Percentiles rank a stretch among this genome's conserved stretches.
Conservation (phyloP, 2,113 vertebrate genomes). For the Petromus typicus region DNA sequence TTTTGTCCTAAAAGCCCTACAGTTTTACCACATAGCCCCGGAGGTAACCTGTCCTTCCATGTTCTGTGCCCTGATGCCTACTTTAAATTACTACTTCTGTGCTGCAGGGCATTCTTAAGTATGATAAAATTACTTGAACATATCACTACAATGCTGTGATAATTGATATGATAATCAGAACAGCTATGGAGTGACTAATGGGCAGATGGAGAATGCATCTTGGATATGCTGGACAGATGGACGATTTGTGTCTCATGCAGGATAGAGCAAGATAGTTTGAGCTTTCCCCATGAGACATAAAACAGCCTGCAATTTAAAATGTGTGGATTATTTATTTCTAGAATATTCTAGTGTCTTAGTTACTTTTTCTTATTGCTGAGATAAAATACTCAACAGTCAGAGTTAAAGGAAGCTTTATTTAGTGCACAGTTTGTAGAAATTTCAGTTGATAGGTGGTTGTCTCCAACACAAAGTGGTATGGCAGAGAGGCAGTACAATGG, state of each 20-base stretch:
- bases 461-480: no score
- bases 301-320: neutral
- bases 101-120: neutral
- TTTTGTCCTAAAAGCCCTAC: neutral
- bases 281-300: neutral
- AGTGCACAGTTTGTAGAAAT: no score
- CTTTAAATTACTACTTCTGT: neutral
- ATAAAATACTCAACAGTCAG: neutral
- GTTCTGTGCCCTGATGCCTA: neutral
- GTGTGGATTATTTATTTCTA: neutral
- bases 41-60: neutral
- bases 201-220: neutral
- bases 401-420: no score
- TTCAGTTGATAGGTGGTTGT: no score
- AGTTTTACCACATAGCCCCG: neutral
- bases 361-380: neutral
- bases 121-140: neutral
- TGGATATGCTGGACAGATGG: neutral
- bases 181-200: neutral
- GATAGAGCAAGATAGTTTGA: neutral
- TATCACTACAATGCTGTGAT: no score
- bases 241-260: neutral
- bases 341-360: neutral
- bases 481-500: neutral
- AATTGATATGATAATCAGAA: neutral